These are phyloP conservation scores for Varanus salvator DNA, from an alignment of 2,113 vertebrate genomes.

Conservation along the genomic window DNA sequence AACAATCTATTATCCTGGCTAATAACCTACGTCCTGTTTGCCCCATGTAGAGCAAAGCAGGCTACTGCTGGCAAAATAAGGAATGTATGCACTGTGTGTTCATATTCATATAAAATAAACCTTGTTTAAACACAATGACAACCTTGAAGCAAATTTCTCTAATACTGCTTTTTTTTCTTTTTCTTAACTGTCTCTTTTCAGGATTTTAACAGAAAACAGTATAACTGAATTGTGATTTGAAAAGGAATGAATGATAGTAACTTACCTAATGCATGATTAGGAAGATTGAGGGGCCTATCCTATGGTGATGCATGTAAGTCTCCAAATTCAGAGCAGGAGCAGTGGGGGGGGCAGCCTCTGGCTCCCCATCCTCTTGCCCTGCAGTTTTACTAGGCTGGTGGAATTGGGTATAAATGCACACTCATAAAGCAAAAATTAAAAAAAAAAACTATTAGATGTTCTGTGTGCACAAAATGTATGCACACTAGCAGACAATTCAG, in stretches of 20 bases:
- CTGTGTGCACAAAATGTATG: background rate
- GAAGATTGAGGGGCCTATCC: background rate
- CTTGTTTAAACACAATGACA: constrained; percentile 1
- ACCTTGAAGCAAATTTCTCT: constrained; percentile 27
- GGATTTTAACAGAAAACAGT: background rate
- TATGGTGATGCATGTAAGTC: too few species aligned
- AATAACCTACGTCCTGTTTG: background rate
- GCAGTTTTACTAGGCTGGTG: too few species aligned
- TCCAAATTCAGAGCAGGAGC: too few species aligned
- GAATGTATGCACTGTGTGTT: too few species aligned
- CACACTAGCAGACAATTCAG: background rate
- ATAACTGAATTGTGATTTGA: background rate
- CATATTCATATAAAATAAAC: background rate
- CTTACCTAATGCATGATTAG: background rate
- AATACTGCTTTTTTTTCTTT: constrained; percentile 47
- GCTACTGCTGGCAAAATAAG: too few species aligned
- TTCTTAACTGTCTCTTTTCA: constrained; percentile 18
- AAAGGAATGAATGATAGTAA: background rate
- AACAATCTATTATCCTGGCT: background rate
- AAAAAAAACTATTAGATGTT: background rate
- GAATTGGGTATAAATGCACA: background rate
- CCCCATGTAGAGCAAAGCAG: too few species aligned
- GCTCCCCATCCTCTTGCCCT: too few species aligned
- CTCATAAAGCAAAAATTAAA: background rate
- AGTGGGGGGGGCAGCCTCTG: too few species aligned